A percentile compares a stretch with the other conserved stretches of the same genome.
phyloP scores from a whole-genome alignment of 2,797 vertebrate species.

The Fistularia commersonii region DNA sequence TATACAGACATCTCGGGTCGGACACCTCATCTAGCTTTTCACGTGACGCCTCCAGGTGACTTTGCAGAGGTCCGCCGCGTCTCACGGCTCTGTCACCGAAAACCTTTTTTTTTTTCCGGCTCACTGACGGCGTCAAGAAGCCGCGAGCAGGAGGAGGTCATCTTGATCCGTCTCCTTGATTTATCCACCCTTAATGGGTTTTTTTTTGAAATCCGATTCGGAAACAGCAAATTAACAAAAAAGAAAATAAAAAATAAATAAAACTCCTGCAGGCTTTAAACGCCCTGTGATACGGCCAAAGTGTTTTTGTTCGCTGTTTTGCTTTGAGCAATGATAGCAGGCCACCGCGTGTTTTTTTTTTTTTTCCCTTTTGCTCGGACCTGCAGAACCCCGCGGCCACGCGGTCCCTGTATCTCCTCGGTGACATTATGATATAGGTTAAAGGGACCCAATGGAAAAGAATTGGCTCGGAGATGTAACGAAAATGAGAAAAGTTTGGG shows the following conservation, averaged over 20 bases:
- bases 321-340: conserved; percentile 15
- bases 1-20: conserved; percentile 77
- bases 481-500: conserved; percentile 52
- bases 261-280: conserved; percentile 7
- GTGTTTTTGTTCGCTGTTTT: conserved; percentile 23
- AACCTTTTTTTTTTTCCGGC: conserved; percentile 20
- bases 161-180: too few species aligned
- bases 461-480: conserved; percentile 28
- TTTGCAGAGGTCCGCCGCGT: conserved; percentile 36
- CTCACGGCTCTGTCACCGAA: conserved; percentile 32
- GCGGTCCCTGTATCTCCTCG: conserved; percentile 15
- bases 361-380: conserved; percentile 40
- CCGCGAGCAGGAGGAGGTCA: conserved; percentile 11
- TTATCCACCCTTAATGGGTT: too few species aligned
- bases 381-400: conserved; percentile 19
- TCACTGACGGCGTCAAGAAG: conserved; percentile 26
- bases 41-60: conserved; percentile 56
- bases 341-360: conserved; percentile 7
- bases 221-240: conserved; percentile 16
- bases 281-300: conserved; percentile 11
- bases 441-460: conserved; percentile 35
- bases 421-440: conserved; percentile 48
- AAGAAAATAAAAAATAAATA: too few species aligned
- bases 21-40: conserved; percentile 80
- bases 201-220: conserved; percentile 1